Base-by-base conservation (phyloP, 2,113 vertebrate species). In the Paratilapia polleni region DNA sequence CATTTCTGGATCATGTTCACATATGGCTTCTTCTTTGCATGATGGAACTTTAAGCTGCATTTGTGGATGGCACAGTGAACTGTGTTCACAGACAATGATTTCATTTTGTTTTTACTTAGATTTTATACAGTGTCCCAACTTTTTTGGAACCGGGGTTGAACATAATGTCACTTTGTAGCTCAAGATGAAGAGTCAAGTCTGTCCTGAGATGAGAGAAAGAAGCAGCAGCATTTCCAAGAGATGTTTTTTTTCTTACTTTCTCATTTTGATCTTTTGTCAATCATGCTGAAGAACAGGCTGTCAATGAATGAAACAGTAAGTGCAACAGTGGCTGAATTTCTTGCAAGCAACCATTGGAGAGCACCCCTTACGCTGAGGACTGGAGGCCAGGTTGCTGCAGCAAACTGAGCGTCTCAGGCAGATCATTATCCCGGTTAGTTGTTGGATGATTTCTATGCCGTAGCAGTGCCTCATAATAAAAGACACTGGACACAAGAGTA, bases 201-300 rank as follows among this genome's bases (percentile, higher is more conserved):
- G 22, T n/a, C 64, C 22, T 49, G 26, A n/a, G 1, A 66, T 66
- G n/a, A 47, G 26, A 26, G 26, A 22, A 49, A 68, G 64, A 68
- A 68, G 41, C 22, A 68, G 47, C 22, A 68, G n/a, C 26, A 26
- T 68, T 68, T 68, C 64, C 47, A 38, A 68, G 41, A 19, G 64
- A 49, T 68, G 17, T 2, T 49, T 68, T 68, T 68, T 68, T 68
- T 68, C 64, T 28, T 68, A 47, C 22, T 1, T 49, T 47, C 41
- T 68, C 38, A 68, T 38, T 68, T 68, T 68, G 63, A 68, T 43
- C 63, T 68, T 68, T 47, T 68, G 63, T 68, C 63, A 68, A 38
- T 8, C 14, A 3, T 26, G 63, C 14, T 15, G 5, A 26, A 68
- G 38, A 47, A 68, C 38, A 68, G 22, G 2, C 2, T 68, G 63